These are phyloP conservation scores for Diachasmimorpha longicaudata DNA, from an alignment of 1,140 invertebrate genomes.

Conservation along the genomic window DNA sequence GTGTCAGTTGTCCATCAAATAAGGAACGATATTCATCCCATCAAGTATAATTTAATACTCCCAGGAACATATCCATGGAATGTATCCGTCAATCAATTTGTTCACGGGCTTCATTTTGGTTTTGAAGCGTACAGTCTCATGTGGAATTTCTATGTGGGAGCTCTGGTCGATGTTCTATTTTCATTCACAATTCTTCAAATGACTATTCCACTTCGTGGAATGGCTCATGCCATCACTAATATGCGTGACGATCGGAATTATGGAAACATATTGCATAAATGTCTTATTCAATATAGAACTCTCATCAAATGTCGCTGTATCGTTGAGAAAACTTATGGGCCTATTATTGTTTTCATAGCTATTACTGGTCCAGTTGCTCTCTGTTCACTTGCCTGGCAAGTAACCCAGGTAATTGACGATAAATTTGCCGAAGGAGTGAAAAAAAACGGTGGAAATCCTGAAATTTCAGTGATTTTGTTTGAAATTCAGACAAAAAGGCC, in stretches of 20 bases:
- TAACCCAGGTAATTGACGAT: constrained; percentile 28
- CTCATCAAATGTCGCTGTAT: constrained; percentile 22
- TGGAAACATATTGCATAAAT: neutral
- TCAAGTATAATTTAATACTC: constrained; percentile 22
- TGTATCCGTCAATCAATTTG: neutral
- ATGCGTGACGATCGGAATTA: neutral
- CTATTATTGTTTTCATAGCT: constrained; percentile 25
- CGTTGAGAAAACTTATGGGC: constrained; percentile 33
- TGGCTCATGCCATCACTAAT: neutral
- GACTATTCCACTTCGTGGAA: neutral
- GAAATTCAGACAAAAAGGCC: no score
- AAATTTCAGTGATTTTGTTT: no score
- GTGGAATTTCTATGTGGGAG: neutral
- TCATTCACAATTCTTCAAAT: neutral
- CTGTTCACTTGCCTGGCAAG: constrained; percentile 39
- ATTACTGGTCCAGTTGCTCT: constrained; percentile 30
- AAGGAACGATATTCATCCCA: neutral
- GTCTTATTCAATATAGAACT: constrained; percentile 9
- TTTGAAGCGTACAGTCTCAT: neutral
- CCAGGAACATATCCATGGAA: constrained; percentile 22
- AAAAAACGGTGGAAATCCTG: no score
- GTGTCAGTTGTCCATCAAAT: neutral
- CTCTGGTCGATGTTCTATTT: neutral
- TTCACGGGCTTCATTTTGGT: neutral
- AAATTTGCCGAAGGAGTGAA: no score